Evolutionary conservation across 2,888 invertebrate genomes (phyloP).

Genomic region (Tetheella fluctuosa): DNA sequence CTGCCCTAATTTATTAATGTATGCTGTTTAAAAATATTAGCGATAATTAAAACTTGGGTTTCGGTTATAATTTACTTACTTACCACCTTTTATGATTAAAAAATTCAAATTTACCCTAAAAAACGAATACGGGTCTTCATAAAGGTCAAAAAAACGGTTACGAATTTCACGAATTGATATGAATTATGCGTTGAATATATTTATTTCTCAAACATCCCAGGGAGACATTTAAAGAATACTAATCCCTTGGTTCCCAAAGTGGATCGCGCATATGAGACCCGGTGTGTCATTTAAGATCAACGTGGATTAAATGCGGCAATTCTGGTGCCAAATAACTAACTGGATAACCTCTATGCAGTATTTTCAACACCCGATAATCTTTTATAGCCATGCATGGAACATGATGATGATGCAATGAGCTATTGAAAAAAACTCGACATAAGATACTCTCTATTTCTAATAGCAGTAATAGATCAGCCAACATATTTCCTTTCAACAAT

Average conservation of each 20-base stretch:
- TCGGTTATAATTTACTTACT: not conserved
- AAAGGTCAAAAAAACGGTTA: not conserved
- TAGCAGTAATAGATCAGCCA: not conserved
- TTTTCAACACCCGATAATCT: not conserved
- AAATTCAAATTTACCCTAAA: not conserved
- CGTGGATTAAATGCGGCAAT: constrained; percentile 1
- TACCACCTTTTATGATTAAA: not conserved
- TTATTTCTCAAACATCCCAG: not conserved
- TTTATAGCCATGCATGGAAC: not conserved
- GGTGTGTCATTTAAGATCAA: not conserved
- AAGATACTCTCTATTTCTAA: constrained; percentile 1
- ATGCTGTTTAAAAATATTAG: not conserved
- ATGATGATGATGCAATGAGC: not conserved
- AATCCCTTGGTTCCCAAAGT: not conserved
- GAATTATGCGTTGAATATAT: too few relatives aligned
- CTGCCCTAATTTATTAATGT: not conserved
- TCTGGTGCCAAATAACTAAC: not conserved
- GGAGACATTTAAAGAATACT: constrained; percentile 1
- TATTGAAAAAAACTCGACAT: not conserved
- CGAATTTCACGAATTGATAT: not conserved
- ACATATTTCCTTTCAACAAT: constrained; percentile 1
- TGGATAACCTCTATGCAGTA: not conserved
- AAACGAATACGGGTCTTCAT: not conserved
- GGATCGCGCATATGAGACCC: not conserved
- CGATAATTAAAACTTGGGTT: not conserved